Conservation (phyloP, 2,888 invertebrate species). For the Prenolepis imparis region DNA sequence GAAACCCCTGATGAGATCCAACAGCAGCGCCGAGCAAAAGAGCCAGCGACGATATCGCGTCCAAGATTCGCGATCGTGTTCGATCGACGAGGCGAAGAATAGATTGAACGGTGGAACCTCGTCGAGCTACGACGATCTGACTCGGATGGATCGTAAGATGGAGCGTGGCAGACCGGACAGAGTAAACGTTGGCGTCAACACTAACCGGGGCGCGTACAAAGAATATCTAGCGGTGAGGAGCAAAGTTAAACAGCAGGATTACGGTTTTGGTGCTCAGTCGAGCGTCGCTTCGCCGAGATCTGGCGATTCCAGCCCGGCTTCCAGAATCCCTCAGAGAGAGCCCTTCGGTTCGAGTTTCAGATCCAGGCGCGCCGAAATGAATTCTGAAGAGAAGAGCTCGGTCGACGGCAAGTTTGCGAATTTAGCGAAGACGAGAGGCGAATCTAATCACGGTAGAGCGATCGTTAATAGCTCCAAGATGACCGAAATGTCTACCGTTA, state of each 20-base stretch:
- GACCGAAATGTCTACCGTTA: constrained; percentile 39
- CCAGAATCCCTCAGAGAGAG: constrained; percentile 78
- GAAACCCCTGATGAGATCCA: constrained; percentile 79
- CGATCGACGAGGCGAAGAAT: constrained; percentile 76
- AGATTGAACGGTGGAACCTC: constrained; percentile 77
- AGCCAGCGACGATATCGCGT: constrained; percentile 71
- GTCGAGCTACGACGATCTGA: constrained; percentile 81
- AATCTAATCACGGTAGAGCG: constrained; percentile 61
- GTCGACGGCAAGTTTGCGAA: constrained; percentile 59
- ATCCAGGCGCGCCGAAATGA: constrained; percentile 58
- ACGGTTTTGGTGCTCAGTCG: constrained; percentile 69
- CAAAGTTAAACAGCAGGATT: constrained; percentile 72
- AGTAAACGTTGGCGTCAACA: constrained; percentile 74
- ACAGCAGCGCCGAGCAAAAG: constrained; percentile 81
- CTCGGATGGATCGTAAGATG: constrained; percentile 70
- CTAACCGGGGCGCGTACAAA: constrained; percentile 78
- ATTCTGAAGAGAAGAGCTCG: constrained; percentile 41
- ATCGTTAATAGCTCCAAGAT: constrained; percentile 33
- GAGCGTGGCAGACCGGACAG: constrained; percentile 70
- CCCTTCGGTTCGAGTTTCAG: constrained; percentile 68
- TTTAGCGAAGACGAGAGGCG: constrained; percentile 72
- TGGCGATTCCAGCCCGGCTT: constrained; percentile 69
- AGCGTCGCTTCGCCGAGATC: constrained; percentile 61
- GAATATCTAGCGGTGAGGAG: constrained; percentile 75
- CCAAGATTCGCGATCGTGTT: constrained; percentile 75